Evolutionary conservation across 2,797 vertebrate genomes (phyloP).

Genomic region (Oryzias dopingdopingensis): DNA sequence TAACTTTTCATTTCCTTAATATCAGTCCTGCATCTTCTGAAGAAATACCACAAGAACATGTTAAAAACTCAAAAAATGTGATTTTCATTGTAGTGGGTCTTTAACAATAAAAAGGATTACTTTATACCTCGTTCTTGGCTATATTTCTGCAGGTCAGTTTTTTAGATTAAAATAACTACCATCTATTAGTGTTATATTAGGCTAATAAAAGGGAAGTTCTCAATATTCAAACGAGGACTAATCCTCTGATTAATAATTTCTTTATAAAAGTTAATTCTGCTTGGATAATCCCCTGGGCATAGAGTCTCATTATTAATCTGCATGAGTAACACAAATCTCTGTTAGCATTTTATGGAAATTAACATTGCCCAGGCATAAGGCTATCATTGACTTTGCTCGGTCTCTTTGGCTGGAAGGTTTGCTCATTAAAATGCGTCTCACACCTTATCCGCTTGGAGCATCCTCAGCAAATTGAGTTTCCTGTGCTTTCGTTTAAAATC

Average conservation of each 20-base stretch:
- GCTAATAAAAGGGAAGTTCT: not conserved
- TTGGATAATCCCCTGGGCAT: constrained; percentile 43
- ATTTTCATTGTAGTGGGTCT: too few species aligned
- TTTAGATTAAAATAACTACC: constrained; percentile 1
- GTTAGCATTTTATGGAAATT: constrained; percentile 64
- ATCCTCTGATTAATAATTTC: constrained; percentile 31
- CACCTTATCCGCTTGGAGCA: constrained; percentile 27
- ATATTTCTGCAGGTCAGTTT: too few species aligned
- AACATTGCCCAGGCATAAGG: constrained; percentile 45
- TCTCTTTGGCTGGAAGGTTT: constrained; percentile 44
- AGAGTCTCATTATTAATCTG: constrained; percentile 57
- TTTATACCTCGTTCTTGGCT: too few species aligned
- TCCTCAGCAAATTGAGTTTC: constrained; percentile 25
- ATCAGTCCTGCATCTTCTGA: too few species aligned
- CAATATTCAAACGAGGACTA: constrained; percentile 4
- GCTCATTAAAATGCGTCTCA: constrained; percentile 69
- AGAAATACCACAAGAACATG: too few species aligned
- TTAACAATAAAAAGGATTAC: too few species aligned
- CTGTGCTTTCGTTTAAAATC: constrained; percentile 18
- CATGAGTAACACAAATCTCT: constrained; percentile 55
- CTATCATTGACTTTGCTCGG: constrained; percentile 62
- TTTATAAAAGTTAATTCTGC: constrained; percentile 53
- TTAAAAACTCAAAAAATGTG: too few species aligned
- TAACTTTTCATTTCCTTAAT: too few species aligned
- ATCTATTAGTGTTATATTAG: not conserved